Percentiles rank a stretch among this genome's conserved stretches.
Evolutionary conservation across 2,797 vertebrate species (phyloP).

Genomic region (Gallirallus australis): DNA sequence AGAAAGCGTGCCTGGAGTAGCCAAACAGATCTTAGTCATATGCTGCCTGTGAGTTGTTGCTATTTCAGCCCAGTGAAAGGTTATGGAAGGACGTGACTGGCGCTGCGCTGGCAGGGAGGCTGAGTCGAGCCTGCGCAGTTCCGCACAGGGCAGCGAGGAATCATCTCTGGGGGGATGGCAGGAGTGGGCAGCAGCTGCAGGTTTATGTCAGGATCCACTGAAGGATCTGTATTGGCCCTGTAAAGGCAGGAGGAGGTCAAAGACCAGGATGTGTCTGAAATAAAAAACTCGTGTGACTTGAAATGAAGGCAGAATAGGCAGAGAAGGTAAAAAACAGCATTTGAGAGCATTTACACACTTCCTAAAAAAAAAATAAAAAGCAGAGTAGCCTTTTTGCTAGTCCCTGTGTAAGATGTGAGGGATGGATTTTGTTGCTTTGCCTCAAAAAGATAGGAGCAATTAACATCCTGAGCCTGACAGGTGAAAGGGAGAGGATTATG

Average conservation of each 20-base stretch:
- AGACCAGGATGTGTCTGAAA: neutral
- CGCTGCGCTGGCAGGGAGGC: neutral
- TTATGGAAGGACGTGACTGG: rapidly evolving
- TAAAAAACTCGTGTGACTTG: neutral
- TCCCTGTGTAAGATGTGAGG: neutral
- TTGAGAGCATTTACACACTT: neutral
- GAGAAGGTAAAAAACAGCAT: rapidly evolving
- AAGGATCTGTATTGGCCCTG: neutral
- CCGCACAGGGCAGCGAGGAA: neutral
- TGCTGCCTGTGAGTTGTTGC: neutral
- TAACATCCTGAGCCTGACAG: neutral
- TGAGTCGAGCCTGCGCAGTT: neutral
- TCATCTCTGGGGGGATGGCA: neutral
- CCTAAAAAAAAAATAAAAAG: neutral
- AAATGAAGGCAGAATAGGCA: neutral
- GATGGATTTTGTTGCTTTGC: neutral
- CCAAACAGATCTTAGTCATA: neutral
- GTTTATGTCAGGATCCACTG: neutral
- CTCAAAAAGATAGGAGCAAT: neutral
- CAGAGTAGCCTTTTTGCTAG: neutral
- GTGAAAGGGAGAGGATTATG: too few species aligned
- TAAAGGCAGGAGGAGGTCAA: neutral
- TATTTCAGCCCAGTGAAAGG: neutral
- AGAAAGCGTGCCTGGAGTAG: neutral
- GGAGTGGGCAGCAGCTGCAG: neutral